Base-by-base conservation (phyloP, 2,797 vertebrate genomes). In the Danio tinwini region DNA sequence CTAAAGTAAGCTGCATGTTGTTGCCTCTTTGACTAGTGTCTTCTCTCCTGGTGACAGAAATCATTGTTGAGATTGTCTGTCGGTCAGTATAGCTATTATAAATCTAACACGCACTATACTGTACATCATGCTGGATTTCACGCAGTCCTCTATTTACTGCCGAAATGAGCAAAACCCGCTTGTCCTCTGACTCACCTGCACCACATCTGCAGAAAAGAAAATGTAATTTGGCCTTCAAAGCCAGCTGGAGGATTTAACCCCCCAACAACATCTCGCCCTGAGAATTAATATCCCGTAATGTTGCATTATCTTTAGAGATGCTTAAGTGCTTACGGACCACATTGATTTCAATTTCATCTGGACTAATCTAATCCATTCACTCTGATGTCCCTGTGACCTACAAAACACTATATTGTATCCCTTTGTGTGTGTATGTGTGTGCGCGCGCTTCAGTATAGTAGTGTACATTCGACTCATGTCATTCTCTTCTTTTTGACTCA, bases 201-300 rank as follows among this genome's bases (percentile, higher is more conserved):
- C 29, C 12, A n/a, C 72, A 16, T 42, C 77, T 84, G 44, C 49
- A 63, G 44, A 14, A 52, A 58, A 29, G 29, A 29, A 58, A 78
- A 2, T 3, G 59, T 37, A 72, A 59, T 76, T 49, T 13, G 1
- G 3, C 37, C 9, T 44, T 77, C 79, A 85, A 72, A 83, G 52
- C 49, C 37, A 70, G 85, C 72, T 44, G 81, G 53, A 80, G 81
- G 83, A 85, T 91, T 91, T 86, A 81, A 82, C 84, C 73, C 79
- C 67, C 78, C 17, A 75, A 65, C 64, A 81, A 86, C 81, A 82
- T 86, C 81, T 83, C 81, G 80, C 29, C 37, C 44, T 7, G 67
- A 81, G 85, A 87, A 88, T 86, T 80, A 89, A 89, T 88, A 83
- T 81, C 45, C 17, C 84, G 74, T 86, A 84, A 82, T 37, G 42